These are phyloP conservation scores for Amphiura filiformis DNA, from an alignment of 35 echinoderm and acorn worm genomes.

Conservation along the genomic window DNA sequence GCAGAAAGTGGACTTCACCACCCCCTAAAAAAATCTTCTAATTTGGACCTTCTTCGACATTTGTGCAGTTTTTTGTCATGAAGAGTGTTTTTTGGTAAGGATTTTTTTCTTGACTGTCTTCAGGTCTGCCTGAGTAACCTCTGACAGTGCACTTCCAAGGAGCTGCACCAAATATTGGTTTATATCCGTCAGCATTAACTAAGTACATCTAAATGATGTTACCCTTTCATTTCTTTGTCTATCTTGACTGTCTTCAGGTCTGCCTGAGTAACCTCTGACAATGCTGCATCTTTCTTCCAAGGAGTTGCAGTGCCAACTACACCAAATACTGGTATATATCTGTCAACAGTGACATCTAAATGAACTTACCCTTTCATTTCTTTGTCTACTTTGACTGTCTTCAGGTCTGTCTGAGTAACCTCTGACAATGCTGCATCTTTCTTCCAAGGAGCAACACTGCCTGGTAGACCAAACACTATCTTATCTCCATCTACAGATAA, in stretches of 20 bases:
- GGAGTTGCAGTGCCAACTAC: conserved; percentile 83
- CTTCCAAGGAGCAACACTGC: conserved; percentile 88
- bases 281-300: conserved; percentile 86
- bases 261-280: no score
- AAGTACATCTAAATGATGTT: no score
- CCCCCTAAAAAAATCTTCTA: no score
- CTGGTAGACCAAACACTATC: conserved; percentile 85
- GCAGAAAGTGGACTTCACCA: no score
- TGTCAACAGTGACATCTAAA: no score
- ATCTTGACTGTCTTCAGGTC: conserved; percentile 61
- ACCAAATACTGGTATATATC: conserved; percentile 68
- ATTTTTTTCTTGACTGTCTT: conserved; percentile 54
- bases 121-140: no score
- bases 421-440: conserved; percentile 80
- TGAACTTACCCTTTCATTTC: neutral
- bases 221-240: conserved; percentile 9
- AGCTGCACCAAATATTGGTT: conserved; percentile 79
- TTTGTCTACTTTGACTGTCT: conserved; percentile 50
- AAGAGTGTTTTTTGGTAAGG: no score
- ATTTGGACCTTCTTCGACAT: no score
- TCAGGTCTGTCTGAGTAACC: no score
- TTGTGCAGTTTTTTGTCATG: no score
- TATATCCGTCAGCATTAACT: conserved; percentile 65
- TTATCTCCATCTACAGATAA: conserved; percentile 71
- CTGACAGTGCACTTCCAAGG: conserved; percentile 89